Percentiles rank a stretch among this genome's conserved stretches.
These are phyloP conservation scores for Trissolcus japonicus DNA, from an alignment of 2,888 invertebrate species.

Conservation along the genomic window DNA sequence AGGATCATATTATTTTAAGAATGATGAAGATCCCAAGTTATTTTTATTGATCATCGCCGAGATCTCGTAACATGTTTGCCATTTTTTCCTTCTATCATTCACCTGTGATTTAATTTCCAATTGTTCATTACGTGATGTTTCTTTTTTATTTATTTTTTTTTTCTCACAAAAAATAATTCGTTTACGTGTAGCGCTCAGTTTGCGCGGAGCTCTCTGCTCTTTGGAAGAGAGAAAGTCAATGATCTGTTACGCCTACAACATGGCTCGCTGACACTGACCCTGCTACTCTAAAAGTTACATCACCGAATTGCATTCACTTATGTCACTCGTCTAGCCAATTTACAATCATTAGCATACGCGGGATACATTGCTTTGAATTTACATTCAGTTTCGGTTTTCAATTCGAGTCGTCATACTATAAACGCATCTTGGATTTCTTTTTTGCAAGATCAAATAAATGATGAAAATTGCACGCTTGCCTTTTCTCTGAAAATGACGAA, in stretches of 20 bases:
- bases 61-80: neutral
- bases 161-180: neutral
- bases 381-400: conserved; percentile 5
- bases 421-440: too few species aligned
- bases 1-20: conserved; percentile 2
- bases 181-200: neutral
- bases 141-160: neutral
- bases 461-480: too few species aligned
- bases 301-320: conserved; percentile 53
- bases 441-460: too few species aligned
- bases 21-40: neutral
- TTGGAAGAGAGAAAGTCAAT: conserved; percentile 50
- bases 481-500: neutral
- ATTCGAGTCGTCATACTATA: too few species aligned
- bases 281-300: conserved; percentile 50
- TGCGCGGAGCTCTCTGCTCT: neutral
- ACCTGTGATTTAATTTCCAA: too few species aligned
- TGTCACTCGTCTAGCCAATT: conserved; percentile 49
- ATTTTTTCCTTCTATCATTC: too few species aligned
- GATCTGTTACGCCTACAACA: conserved; percentile 47
- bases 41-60: neutral
- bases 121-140: neutral
- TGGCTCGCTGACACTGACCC: conserved; percentile 52
- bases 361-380: conserved; percentile 32
- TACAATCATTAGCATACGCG: conserved; percentile 46